These are phyloP conservation scores for Aegithalos caudatus DNA, from an alignment of 2,113 vertebrate genomes.

Conservation along the genomic window DNA sequence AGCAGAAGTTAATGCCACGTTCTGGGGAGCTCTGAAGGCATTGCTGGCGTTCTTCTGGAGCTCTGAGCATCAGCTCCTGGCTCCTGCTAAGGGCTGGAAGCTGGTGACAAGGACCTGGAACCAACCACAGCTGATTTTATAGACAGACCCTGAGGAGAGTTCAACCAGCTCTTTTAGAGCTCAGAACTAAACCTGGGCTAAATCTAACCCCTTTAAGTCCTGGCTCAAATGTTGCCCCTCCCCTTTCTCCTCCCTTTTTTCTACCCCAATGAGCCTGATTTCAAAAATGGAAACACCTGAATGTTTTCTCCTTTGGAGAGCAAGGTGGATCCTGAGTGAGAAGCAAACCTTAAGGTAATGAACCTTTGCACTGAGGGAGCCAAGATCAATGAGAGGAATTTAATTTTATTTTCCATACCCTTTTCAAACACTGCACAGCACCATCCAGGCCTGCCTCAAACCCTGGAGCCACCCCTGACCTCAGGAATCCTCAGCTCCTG, in stretches of 20 bases:
- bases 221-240: neutral
- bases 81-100: neutral
- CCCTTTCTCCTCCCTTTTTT: neutral
- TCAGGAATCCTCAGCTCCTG: neutral
- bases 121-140: neutral
- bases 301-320: neutral
- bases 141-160: accelerated
- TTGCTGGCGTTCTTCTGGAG: neutral
- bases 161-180: neutral
- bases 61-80: neutral
- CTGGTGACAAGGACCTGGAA: neutral
- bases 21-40: neutral
- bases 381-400: accelerated
- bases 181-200: accelerated
- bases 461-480: accelerated
- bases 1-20: neutral
- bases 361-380: neutral
- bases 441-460: accelerated
- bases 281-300: neutral
- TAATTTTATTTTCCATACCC: neutral
- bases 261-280: neutral
- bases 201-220: neutral
- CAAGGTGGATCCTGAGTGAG: neutral
- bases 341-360: neutral
- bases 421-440: accelerated